Evolutionary conservation across 1,140 invertebrate genomes (phyloP).

Genomic region (Wasmannia auropunctata): DNA sequence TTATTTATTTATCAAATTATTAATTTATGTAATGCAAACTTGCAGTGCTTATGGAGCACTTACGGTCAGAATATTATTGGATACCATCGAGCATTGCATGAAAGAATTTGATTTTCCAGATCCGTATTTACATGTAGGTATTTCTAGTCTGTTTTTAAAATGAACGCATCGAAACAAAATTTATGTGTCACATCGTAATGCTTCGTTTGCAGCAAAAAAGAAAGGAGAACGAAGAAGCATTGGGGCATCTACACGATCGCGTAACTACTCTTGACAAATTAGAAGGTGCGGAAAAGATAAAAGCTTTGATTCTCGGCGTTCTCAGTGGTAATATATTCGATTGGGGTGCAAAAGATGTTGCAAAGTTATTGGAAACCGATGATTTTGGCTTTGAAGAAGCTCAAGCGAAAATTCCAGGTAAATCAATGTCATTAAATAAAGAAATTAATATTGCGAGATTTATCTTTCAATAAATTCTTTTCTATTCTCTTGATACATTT

Average conservation of each 20-base stretch:
- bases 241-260: slow-evolving; percentile 85
- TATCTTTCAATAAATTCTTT: slow-evolving; percentile 8
- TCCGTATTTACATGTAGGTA: slow-evolving; percentile 92
- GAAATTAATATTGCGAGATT: slow-evolving; percentile 23
- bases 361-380: slow-evolving; percentile 91
- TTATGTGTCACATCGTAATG: background rate
- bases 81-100: slow-evolving; percentile 96
- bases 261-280: slow-evolving; percentile 86
- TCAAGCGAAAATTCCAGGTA: slow-evolving; percentile 89
- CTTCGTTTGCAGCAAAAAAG: slow-evolving; percentile 87
- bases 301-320: slow-evolving; percentile 87
- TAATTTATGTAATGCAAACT: slow-evolving; percentile 31
- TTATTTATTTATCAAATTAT: slow-evolving; percentile 26
- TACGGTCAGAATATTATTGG: slow-evolving; percentile 94
- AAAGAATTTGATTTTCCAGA: slow-evolving; percentile 97
- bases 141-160: slow-evolving; percentile 73
- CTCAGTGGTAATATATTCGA: slow-evolving; percentile 97
- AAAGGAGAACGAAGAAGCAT: slow-evolving; percentile 89
- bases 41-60: slow-evolving; percentile 94
- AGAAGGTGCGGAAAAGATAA: slow-evolving; percentile 85
- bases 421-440: background rate
- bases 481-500: background rate
- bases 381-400: slow-evolving; percentile 94
- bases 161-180: background rate
- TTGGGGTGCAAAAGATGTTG: slow-evolving; percentile 97